Base-by-base conservation (phyloP, 2,797 vertebrate species). In the Takifugu rubripes region DNA sequence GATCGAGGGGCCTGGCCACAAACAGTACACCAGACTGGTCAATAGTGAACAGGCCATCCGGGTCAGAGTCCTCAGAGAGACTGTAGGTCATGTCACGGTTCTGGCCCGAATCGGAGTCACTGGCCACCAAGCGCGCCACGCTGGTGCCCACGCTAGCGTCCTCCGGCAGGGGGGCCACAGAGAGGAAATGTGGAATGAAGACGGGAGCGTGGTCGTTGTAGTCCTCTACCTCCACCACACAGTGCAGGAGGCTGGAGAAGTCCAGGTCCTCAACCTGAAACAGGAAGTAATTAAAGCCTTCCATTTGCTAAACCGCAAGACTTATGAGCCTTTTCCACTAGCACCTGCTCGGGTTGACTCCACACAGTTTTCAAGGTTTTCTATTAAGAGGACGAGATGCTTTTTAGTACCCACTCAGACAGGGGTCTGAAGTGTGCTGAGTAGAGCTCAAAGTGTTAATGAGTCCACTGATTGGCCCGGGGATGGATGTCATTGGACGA, bases 121-220 rank as follows among this genome's bases (percentile, higher is more conserved):
- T 92, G 72, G 94, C 95, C 14, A 79, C 87, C 55, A 94, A 77
- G 27, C 66, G 92, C 2, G 89, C 82, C 42, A 95, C 75, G 0
- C 89, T 94, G 46, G 91, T 93, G 66, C 93, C 94, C 66, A 94
- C 77, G 0, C 85, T 64, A 21, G 89, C 56, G 3, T 94, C 91
- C 83, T 97, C 95, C 16, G 91, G 86, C 0, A 96, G 57, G 0
- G 93, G 90, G 4, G 79, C 84, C 2, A 93, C 66, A 3, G 90
- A 87, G 66, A 93, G 72, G 52, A 93, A 89, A 47, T 90, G 91
- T 4, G 92, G 92, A 62, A 88, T 91, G 60, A 97, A 97, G 77
- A 93, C 89, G 0, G 94, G 94, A 11, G 91, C 83, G 6, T 97
- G 93, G 66, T 96, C 94, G 4, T 97, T 96, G 16, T 85, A 92